These are phyloP conservation scores for Hoplostethus mediterraneus DNA, from an alignment of 2,797 vertebrate species.

Conservation along the genomic window DNA sequence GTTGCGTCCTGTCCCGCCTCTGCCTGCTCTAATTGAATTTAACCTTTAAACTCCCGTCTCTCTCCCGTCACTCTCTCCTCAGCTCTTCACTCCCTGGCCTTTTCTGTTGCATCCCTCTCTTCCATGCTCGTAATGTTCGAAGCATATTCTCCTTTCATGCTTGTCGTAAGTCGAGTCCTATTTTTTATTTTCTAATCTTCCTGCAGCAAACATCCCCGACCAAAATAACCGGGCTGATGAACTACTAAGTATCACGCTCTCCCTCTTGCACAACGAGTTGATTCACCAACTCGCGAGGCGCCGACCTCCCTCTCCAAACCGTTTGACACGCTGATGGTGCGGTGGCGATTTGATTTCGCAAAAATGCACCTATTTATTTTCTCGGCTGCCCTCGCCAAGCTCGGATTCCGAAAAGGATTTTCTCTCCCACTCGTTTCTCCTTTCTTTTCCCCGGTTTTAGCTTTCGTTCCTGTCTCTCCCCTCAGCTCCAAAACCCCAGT, in stretches of 20 bases:
- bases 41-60: too few relatives aligned
- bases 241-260: slow-evolving; percentile 32
- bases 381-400: slow-evolving; percentile 76
- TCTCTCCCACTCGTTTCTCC: slow-evolving; percentile 75
- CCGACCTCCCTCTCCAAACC: slow-evolving; percentile 70
- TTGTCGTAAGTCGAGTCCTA: too few relatives aligned
- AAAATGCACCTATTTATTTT: slow-evolving; percentile 79
- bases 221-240: slow-evolving; percentile 21
- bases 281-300: slow-evolving; percentile 61
- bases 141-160: not conserved
- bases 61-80: too few relatives aligned
- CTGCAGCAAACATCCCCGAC: not conserved
- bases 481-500: slow-evolving; percentile 70
- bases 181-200: not conserved
- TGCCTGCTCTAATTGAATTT: too few relatives aligned
- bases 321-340: slow-evolving; percentile 72
- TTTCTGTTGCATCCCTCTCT: too few relatives aligned
- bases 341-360: slow-evolving; percentile 74
- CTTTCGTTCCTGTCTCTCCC: slow-evolving; percentile 54
- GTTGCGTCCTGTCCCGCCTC: too few relatives aligned
- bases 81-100: too few relatives aligned
- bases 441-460: slow-evolving; percentile 73
- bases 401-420: slow-evolving; percentile 81
- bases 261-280: slow-evolving; percentile 42
- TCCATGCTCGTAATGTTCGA: not conserved